Conservation (phyloP, 2,113 vertebrate genomes). For the Hippocampus barbouri region DNA sequence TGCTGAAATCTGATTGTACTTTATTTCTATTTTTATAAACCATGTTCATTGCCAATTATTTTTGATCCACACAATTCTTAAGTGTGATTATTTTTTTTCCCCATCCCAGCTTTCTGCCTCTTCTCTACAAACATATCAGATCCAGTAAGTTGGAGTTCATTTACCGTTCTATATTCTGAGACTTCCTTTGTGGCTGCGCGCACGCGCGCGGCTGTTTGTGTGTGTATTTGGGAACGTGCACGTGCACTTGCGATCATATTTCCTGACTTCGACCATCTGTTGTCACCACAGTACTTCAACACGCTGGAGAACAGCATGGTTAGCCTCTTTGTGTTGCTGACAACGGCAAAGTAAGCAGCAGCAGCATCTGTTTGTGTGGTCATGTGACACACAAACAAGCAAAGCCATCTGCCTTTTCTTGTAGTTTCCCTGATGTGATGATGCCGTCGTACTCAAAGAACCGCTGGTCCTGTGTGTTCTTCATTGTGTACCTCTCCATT, state of each 20-base stretch:
- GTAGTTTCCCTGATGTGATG: conserved; percentile 97
- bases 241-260: conserved; percentile 6
- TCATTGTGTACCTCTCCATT: conserved; percentile 98
- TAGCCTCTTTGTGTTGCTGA: conserved; percentile 94
- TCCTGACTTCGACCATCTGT: conserved; percentile 12
- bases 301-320: conserved; percentile 94
- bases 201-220: background rate
- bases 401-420: background rate
- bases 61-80: background rate
- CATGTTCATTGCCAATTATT: background rate
- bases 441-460: conserved; percentile 94
- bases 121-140: conserved; percentile 89
- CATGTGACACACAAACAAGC: conserved; percentile 10
- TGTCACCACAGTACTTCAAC: conserved; percentile 85
- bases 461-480: conserved; percentile 95
- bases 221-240: background rate
- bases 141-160: conserved; percentile 76
- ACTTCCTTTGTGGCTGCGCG: background rate
- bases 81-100: conserved; percentile 6
- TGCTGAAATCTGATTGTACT: background rate
- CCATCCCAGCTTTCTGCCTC: conserved; percentile 86
- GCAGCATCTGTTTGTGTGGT: background rate
- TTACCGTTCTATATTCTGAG: background rate
- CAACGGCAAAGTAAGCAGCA: conserved; percentile 92
- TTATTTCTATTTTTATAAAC: background rate